Base-by-base conservation (phyloP, 2,888 invertebrate species). In the Philonicus albiceps region DNA sequence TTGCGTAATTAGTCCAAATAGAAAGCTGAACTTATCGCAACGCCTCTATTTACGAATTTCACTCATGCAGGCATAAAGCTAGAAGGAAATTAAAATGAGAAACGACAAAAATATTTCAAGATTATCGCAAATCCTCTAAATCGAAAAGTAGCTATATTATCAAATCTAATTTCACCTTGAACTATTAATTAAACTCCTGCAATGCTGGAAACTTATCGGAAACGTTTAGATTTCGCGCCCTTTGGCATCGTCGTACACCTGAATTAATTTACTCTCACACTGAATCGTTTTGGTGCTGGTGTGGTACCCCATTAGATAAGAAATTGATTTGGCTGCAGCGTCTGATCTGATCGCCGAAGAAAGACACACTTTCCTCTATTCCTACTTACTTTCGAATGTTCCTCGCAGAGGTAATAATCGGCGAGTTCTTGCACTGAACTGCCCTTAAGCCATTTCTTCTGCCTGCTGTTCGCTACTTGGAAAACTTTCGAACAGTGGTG, bases 381-480 rank as follows among this genome's bases (percentile, higher is more conserved):
- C 13, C 7, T 78, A 78, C 78, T 78, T 78, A 78, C 78, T 49
- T 78, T 49, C 49, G 31, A 81, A 8, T 80, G 80, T 27, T 80
- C 80, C 49, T 80, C 64, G 8, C 81, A 81, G n/a, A 81, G 55
- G 30, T 81, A 81, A 22, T 27, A 81, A 55, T 27, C 49, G 22
- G 34, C 81, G 55, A 81, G 19, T 27, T 81, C 81, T n/a, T 31
- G 31, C 19, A 55, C 1, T 8, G 81, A 81, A n/a, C 22, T 8
- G 22, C 81, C 81, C n/a, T 81, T 55, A n/a, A 64, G 22, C 34
- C 55, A 55, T 2, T 22, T 30, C 19, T 81, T 81, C 11, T 53
- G 81, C 43, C 53, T 81, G 53, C 2, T 81, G 34, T 53, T 81
- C 4, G 64, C 19, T n/a, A 81, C 31, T 11, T 34, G n/a, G 13